Conservation (phyloP, 1,140 invertebrate species). For the Orius insidiosus region DNA sequence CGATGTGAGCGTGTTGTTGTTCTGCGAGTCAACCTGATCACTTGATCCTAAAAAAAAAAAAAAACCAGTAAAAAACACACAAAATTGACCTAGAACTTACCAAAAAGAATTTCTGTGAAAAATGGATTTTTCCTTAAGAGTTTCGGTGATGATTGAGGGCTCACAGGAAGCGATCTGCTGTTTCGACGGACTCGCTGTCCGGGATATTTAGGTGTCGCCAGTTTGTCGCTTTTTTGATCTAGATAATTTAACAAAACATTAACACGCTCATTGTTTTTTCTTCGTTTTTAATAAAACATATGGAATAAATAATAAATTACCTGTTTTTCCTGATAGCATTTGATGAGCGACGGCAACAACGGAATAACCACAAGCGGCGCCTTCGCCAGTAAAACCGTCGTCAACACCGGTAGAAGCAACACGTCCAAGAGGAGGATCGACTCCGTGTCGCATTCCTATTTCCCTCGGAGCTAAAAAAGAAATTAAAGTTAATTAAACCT, state of each 20-base stretch:
- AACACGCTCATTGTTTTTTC: neutral
- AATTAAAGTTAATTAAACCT: too few relatives aligned
- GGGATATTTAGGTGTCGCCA: neutral
- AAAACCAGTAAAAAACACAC: neutral
- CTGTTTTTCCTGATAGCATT: conserved; percentile 35
- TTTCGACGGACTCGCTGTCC: conserved; percentile 25
- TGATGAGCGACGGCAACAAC: conserved; percentile 52
- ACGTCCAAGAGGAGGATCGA: too few relatives aligned
- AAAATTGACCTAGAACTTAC: conserved; percentile 14
- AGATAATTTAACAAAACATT: conserved; percentile 3
- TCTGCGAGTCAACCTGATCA: neutral
- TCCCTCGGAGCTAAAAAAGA: too few relatives aligned
- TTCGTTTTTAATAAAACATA: neutral
- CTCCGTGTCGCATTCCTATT: too few relatives aligned
- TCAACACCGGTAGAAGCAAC: too few relatives aligned
- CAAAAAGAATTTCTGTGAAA: conserved; percentile 22
- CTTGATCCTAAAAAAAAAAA: neutral
- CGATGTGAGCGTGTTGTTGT: neutral
- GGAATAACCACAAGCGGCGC: conserved; percentile 24
- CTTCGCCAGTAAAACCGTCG: too few relatives aligned
- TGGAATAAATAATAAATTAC: neutral
- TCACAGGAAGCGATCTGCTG: conserved; percentile 50
- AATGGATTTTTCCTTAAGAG: conserved; percentile 26
- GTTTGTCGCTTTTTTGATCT: conserved; percentile 6
- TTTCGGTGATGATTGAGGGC: conserved; percentile 43